These are phyloP conservation scores for Cepaea nemoralis DNA, from an alignment of 1,140 invertebrate genomes.

Conservation along the genomic window DNA sequence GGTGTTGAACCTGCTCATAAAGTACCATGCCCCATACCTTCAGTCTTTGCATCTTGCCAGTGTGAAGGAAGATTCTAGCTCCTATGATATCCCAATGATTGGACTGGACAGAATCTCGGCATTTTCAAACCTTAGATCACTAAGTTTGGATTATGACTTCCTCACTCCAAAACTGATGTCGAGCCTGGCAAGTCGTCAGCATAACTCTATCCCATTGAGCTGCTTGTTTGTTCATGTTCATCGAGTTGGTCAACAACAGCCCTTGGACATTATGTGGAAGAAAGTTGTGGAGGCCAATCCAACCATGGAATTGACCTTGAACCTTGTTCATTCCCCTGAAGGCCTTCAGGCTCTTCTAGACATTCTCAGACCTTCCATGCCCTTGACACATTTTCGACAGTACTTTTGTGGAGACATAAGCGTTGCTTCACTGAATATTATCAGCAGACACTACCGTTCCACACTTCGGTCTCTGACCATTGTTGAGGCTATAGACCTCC, in stretches of 20 bases:
- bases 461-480: constrained; percentile 80
- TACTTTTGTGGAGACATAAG: constrained; percentile 82
- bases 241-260: constrained; percentile 77
- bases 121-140: constrained; percentile 73
- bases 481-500: constrained; percentile 77
- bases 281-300: constrained; percentile 76
- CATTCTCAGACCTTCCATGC: constrained; percentile 81
- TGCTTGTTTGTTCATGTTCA: constrained; percentile 81
- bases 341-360: constrained; percentile 78
- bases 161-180: constrained; percentile 78
- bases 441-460: constrained; percentile 77
- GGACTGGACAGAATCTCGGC: constrained; percentile 74
- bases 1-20: constrained; percentile 72
- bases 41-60: constrained; percentile 78
- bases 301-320: constrained; percentile 79
- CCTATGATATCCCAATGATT: constrained; percentile 77
- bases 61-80: constrained; percentile 82
- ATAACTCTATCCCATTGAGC: constrained; percentile 71
- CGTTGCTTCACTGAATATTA: constrained; percentile 67
- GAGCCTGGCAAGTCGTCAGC: constrained; percentile 58
- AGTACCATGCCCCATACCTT: constrained; percentile 73
- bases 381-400: constrained; percentile 81
- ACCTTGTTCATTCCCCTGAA: constrained; percentile 81
- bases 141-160: constrained; percentile 84
- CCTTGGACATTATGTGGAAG: constrained; percentile 79